Evolutionary conservation across 2,888 invertebrate species (phyloP).

Genomic region (Dioctria rufipes): DNA sequence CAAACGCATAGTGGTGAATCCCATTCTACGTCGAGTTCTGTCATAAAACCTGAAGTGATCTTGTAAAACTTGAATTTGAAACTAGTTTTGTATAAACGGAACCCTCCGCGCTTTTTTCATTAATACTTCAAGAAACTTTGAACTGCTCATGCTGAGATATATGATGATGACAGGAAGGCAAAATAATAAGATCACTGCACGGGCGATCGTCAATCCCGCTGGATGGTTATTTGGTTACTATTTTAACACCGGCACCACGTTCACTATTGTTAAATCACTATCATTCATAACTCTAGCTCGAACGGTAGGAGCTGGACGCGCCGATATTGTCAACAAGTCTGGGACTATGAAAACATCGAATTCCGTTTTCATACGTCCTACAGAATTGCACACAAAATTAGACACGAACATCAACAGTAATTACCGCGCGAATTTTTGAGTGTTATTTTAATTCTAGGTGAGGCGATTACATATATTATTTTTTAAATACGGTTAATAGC

Average conservation of each 20-base stretch:
- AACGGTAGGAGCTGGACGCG: not conserved
- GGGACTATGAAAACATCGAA: not conserved
- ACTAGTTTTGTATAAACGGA: conserved; percentile 54
- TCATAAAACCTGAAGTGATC: conserved; percentile 57
- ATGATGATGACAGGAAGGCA: conserved; percentile 24
- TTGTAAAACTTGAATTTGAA: conserved; percentile 60
- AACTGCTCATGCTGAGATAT: conserved; percentile 53
- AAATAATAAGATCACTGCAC: conserved; percentile 43
- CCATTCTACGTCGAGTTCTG: conserved; percentile 54
- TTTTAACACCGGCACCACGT: conserved; percentile 2
- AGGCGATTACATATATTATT: no score
- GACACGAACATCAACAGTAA: not conserved
- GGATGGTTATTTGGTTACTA: conserved; percentile 25
- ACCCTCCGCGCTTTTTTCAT: conserved; percentile 55
- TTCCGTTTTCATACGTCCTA: not conserved
- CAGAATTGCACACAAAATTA: not conserved
- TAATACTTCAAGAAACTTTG: conserved; percentile 35
- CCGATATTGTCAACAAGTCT: not conserved
- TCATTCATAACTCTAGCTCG: not conserved
- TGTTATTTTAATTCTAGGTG: no score
- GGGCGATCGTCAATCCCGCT: conserved; percentile 30
- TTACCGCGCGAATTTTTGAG: not conserved
- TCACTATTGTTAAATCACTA: not conserved
- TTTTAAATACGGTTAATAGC: no score
- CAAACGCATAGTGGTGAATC: conserved; percentile 41